A percentile compares a stretch with the other conserved stretches of the same genome.
Conservation (phyloP, 2,797 vertebrate species). For the Carduelis carduelis region DNA sequence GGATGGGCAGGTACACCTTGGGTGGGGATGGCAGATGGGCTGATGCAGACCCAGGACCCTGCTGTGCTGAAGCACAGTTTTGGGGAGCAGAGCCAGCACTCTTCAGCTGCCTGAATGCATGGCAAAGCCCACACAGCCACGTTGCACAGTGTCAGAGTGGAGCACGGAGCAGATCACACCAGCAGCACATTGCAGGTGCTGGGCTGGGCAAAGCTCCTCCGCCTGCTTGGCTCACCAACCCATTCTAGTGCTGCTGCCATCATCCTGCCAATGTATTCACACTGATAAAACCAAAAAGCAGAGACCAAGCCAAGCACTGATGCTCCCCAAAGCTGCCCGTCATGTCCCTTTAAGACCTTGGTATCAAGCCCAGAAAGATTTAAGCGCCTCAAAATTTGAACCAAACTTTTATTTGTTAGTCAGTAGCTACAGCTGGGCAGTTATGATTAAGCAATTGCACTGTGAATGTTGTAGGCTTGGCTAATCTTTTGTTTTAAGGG, state of each 20-base stretch:
- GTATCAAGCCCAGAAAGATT: rapidly evolving
- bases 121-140: not conserved
- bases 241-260: no score
- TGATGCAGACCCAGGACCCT: rapidly evolving
- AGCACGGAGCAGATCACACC: rapidly evolving
- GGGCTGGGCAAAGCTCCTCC: not conserved
- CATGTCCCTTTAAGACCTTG: not conserved
- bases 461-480: not conserved
- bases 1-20: rapidly evolving
- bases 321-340: not conserved
- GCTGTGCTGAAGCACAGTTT: rapidly evolving
- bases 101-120: rapidly evolving
- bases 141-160: rapidly evolving
- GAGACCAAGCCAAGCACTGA: not conserved
- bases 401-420: not conserved
- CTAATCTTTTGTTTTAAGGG: not conserved
- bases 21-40: rapidly evolving
- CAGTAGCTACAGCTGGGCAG: not conserved
- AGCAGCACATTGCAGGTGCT: rapidly evolving
- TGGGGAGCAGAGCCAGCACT: not conserved
- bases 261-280: rapidly evolving
- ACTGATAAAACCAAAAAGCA: not conserved
- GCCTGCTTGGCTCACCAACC: not conserved
- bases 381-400: not conserved
- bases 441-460: not conserved